These are phyloP conservation scores for Halesus radiatus DNA, from an alignment of 1,140 invertebrate genomes.

Conservation along the genomic window DNA sequence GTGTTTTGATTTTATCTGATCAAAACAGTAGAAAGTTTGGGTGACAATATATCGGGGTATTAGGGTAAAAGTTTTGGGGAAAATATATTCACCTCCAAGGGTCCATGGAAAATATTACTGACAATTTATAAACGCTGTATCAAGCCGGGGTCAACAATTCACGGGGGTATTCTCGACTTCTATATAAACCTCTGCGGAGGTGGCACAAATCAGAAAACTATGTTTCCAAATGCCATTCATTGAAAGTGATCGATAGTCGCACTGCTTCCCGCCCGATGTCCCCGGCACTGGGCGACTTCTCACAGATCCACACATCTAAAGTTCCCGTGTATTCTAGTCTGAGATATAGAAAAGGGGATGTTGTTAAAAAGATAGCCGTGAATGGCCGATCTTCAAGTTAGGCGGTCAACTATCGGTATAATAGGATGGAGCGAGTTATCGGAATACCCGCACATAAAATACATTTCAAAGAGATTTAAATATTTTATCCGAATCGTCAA, in stretches of 20 bases:
- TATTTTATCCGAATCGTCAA: no score
- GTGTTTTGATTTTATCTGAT: not conserved
- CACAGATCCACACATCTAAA: no score
- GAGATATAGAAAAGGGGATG: no score
- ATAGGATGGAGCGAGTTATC: no score
- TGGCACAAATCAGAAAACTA: conserved; percentile 21
- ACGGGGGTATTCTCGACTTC: conserved; percentile 7
- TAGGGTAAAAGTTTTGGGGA: not conserved
- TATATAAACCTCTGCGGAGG: not conserved
- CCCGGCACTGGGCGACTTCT: not conserved
- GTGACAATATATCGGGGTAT: conserved; percentile 1
- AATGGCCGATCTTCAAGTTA: no score
- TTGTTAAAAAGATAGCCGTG: no score
- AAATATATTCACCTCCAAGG: conserved; percentile 3
- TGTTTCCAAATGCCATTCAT: conserved; percentile 12
- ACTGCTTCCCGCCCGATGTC: not conserved
- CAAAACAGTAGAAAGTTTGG: not conserved
- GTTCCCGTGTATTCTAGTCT: no score
- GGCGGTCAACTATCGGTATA: no score
- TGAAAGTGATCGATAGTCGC: conserved; percentile 12
- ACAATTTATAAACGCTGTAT: conserved; percentile 28
- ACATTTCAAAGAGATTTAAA: no score
- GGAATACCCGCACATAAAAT: no score
- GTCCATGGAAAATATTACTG: conserved; percentile 13
- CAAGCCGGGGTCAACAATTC: conserved; percentile 21